Evolutionary conservation across 2,113 vertebrate genomes (phyloP).

Genomic region (Odocoileus virginianus): DNA sequence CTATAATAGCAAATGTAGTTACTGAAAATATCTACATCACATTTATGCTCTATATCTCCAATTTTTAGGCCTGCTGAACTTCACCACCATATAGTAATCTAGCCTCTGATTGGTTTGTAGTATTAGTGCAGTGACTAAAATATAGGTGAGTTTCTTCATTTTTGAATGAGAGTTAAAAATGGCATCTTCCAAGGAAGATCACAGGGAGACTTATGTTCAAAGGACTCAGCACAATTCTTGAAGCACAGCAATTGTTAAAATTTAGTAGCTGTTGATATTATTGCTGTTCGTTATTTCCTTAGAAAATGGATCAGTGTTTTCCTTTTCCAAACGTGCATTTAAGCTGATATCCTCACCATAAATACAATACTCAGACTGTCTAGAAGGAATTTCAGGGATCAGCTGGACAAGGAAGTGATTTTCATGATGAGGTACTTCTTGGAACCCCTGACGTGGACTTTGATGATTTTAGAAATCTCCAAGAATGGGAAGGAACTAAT

Average conservation of each 20-base stretch:
- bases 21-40: not conserved
- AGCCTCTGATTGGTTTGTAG: not conserved
- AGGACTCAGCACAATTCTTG: not conserved
- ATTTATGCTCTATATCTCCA: not conserved
- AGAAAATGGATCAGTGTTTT: not conserved
- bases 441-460: not conserved
- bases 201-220: not conserved
- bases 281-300: not conserved
- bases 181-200: not conserved
- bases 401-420: not conserved
- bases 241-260: not conserved
- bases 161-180: not conserved
- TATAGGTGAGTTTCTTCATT: not conserved
- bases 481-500: not conserved
- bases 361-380: not conserved
- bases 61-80: not conserved
- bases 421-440: not conserved
- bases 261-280: not conserved
- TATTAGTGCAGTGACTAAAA: not conserved
- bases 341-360: not conserved
- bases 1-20: not conserved
- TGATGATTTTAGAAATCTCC: not conserved
- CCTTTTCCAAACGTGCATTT: not conserved
- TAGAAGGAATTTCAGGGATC: not conserved
- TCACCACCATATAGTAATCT: not conserved